These are phyloP conservation scores for Perizoma flavofasciatum DNA, from an alignment of 2,888 invertebrate genomes.

Conservation along the genomic window DNA sequence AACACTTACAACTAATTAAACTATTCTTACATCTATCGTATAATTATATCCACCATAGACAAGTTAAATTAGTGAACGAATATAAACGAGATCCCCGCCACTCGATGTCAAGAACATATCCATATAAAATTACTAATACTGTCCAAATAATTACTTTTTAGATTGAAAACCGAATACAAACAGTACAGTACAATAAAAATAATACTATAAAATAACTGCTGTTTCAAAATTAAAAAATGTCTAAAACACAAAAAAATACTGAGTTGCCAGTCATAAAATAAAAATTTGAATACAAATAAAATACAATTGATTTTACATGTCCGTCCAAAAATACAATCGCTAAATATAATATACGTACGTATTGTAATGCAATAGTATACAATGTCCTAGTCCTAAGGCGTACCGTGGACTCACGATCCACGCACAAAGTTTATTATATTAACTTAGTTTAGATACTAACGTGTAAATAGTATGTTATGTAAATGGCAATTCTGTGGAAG, in stretches of 20 bases:
- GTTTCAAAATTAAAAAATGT: constrained; percentile 35
- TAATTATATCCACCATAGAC: constrained; percentile 78
- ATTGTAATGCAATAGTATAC: constrained; percentile 68
- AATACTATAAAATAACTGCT: constrained; percentile 63
- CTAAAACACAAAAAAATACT: constrained; percentile 63
- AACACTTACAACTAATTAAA: constrained; percentile 70
- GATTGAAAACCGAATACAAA: constrained; percentile 48
- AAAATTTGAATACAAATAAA: constrained; percentile 62
- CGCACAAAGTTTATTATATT: constrained; percentile 14
- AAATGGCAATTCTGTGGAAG: constrained; percentile 80
- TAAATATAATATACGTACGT: constrained; percentile 59
- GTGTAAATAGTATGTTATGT: constrained; percentile 59
- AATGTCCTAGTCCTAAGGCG: constrained; percentile 70
- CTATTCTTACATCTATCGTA: constrained; percentile 79
- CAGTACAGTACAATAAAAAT: constrained; percentile 50
- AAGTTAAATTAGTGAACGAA: constrained; percentile 68
- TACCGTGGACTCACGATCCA: constrained; percentile 35
- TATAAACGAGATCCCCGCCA: constrained; percentile 73
- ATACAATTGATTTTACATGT: constrained; percentile 64
- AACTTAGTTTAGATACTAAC: constrained; percentile 47
- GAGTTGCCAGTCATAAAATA: constrained; percentile 63
- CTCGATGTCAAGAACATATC: constrained; percentile 54
- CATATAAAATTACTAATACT: constrained; percentile 72
- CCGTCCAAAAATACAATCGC: constrained; percentile 71
- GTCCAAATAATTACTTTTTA: constrained; percentile 68